Conservation (phyloP, 2,888 invertebrate species). For the Pelosia muscerda region DNA sequence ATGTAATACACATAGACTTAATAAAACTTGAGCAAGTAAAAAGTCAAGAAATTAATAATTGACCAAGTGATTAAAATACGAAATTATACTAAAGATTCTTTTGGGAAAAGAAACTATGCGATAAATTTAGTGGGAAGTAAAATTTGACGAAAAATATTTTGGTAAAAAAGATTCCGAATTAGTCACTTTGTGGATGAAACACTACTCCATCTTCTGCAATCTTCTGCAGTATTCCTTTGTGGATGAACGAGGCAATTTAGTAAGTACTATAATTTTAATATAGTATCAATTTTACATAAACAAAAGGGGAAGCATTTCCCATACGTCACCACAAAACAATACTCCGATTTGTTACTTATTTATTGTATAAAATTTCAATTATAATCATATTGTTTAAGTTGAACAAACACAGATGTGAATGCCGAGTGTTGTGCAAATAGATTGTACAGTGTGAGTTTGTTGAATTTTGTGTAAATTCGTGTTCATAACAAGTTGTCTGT, state of each 20-base stretch:
- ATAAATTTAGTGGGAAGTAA: no score
- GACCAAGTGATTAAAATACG: no score
- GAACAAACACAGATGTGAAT: constrained; percentile 26
- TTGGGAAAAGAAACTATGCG: no score
- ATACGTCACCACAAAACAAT: not conserved
- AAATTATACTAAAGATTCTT: no score
- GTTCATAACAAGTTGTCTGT: not conserved
- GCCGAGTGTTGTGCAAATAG: constrained; percentile 6
- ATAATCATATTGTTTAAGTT: constrained; percentile 28
- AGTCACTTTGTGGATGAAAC: not conserved
- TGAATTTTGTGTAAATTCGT: not conserved
- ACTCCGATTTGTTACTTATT: constrained; percentile 7
- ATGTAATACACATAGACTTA: no score
- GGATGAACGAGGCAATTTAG: not conserved
- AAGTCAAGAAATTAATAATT: no score
- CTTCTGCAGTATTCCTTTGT: not conserved
- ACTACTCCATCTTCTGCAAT: no score
- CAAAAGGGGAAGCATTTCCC: not conserved
- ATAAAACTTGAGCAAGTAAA: no score
- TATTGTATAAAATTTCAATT: constrained; percentile 20
- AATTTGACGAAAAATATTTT: no score
- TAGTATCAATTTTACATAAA: not conserved
- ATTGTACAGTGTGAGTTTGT: not conserved
- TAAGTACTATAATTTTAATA: not conserved
- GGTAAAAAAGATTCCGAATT: no score